phyloP scores from a whole-genome alignment of 2,113 vertebrate species.

The Saguinus imperator region DNA sequence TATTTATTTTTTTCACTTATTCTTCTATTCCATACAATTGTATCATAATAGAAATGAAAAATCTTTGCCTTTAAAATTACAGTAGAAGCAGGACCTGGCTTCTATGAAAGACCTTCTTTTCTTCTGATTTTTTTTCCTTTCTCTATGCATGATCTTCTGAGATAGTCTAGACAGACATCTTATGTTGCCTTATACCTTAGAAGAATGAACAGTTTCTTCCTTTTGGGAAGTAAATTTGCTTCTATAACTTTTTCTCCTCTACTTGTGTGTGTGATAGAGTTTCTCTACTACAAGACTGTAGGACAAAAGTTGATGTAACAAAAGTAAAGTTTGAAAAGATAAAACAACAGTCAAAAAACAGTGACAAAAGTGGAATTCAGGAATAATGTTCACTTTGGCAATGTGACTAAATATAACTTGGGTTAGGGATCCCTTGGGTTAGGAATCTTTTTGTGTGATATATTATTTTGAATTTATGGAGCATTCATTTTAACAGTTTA shows the following conservation, averaged over 20 bases:
- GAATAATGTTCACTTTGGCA: neutral
- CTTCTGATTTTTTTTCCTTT: neutral
- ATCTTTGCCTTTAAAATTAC: neutral
- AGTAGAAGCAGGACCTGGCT: neutral
- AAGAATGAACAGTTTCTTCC: neutral
- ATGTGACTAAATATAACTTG: neutral
- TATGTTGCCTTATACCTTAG: neutral
- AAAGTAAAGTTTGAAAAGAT: neutral
- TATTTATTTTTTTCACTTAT: neutral
- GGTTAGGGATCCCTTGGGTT: neutral
- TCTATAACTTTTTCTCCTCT: neutral
- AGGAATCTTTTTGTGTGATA: neutral
- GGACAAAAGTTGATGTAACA: neutral
- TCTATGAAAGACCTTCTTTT: neutral
- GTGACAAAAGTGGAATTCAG: neutral
- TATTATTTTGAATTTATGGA: constrained; percentile 4
- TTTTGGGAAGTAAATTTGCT: neutral
- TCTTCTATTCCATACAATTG: neutral
- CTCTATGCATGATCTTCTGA: neutral
- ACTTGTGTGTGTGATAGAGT: neutral
- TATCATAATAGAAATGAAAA: neutral
- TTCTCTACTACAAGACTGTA: neutral
- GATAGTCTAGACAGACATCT: neutral
- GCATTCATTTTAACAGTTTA: neutral
- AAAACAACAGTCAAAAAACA: neutral